These are phyloP conservation scores for Himantopus leucocephalus DNA, from an alignment of 2,113 vertebrate genomes.

Conservation along the genomic window DNA sequence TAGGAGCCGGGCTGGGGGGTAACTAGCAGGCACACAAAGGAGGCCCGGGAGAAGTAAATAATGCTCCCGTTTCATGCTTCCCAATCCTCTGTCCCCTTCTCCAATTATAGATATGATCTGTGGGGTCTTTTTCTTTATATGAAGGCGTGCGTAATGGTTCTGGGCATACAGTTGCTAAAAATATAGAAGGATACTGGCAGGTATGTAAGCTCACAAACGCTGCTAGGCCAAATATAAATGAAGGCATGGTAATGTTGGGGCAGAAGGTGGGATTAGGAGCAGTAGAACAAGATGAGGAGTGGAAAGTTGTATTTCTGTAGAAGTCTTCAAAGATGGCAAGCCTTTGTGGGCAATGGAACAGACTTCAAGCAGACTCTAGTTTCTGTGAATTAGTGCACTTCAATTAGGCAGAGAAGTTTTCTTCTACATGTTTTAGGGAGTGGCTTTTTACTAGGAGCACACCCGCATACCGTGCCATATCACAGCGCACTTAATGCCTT, in stretches of 20 bases:
- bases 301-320: neutral
- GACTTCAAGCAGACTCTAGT: neutral
- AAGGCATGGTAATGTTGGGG: fast-evolving
- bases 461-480: neutral
- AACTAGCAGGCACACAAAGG: fast-evolving
- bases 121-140: fast-evolving
- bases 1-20: neutral
- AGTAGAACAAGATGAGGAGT: fast-evolving
- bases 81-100: fast-evolving
- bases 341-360: fast-evolving
- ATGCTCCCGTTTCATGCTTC: fast-evolving
- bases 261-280: neutral
- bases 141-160: fast-evolving
- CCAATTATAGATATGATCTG: fast-evolving
- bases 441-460: neutral
- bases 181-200: fast-evolving
- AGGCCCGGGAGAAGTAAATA: neutral
- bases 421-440: neutral
- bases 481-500: neutral
- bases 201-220: fast-evolving
- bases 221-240: fast-evolving
- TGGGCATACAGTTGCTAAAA: fast-evolving
- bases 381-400: neutral
- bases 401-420: neutral
- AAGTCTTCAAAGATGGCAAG: neutral